phyloP scores from a whole-genome alignment of 2,113 vertebrate species.

The Tupaia tana region DNA sequence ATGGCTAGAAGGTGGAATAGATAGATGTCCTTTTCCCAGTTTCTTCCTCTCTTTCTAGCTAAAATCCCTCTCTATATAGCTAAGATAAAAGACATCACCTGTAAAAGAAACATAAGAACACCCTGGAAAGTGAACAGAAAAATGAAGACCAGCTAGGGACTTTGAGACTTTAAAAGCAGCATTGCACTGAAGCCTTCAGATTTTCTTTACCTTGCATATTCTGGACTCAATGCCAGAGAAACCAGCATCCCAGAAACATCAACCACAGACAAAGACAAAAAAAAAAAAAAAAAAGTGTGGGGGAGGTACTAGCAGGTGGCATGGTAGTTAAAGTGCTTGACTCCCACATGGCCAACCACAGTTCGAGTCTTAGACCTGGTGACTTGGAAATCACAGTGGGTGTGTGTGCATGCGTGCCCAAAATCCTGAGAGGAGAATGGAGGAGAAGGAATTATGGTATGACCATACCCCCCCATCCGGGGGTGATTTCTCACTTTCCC shows the following conservation, averaged over 20 bases:
- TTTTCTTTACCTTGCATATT: not conserved
- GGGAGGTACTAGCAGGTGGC: too few species aligned
- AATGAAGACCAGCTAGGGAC: not conserved
- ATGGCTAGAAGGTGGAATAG: not conserved
- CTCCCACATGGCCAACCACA: too few species aligned
- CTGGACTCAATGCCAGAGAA: not conserved
- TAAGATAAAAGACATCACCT: not conserved
- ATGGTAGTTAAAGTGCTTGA: too few species aligned
- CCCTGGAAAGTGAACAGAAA: not conserved
- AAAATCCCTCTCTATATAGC: not conserved
- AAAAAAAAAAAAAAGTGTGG: not conserved
- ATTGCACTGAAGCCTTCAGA: not conserved
- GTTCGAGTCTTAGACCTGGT: too few species aligned
- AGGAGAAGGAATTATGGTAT: too few species aligned
- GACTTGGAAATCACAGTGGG: too few species aligned
- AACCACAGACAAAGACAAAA: not conserved
- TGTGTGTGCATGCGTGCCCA: too few species aligned
- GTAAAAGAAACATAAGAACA: constrained; percentile 17
- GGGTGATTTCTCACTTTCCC: too few species aligned
- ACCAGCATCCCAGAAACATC: not conserved
- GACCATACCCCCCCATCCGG: too few species aligned
- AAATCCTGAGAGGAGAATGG: too few species aligned
- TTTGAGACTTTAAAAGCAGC: not conserved
- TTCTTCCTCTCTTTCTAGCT: not conserved
- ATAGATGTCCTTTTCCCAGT: not conserved